Conservation (phyloP, 2,113 vertebrate species). For the Rhynchomys soricoides region DNA sequence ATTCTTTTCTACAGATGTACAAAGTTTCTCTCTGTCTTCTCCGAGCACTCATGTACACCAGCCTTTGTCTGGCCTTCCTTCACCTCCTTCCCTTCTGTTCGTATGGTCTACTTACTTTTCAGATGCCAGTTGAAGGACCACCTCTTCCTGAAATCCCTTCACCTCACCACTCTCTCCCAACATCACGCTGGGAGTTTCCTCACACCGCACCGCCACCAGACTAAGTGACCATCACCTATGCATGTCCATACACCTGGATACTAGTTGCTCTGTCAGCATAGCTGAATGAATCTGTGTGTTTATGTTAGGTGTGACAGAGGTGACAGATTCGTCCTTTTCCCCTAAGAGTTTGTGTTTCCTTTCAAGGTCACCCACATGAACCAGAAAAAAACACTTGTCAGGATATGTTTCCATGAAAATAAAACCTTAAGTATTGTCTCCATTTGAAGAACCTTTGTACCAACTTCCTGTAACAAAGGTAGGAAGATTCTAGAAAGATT, state of each 20-base stretch:
- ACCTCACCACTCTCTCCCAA: not conserved
- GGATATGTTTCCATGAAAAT: constrained; percentile 12
- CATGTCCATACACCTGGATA: not conserved
- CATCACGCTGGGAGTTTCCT: not conserved
- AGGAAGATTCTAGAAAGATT: constrained; percentile 30
- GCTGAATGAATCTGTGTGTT: not conserved
- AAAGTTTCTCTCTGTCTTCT: not conserved
- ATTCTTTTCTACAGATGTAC: not conserved
- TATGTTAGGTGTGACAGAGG: not conserved
- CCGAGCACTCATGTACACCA: not conserved
- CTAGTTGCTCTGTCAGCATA: not conserved
- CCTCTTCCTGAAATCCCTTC: constrained; percentile 37
- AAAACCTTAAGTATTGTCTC: constrained; percentile 28
- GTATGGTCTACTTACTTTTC: not conserved
- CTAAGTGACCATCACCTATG: not conserved
- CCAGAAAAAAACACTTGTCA: not conserved
- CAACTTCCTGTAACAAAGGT: not conserved
- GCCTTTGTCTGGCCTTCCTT: not conserved
- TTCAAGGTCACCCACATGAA: not conserved
- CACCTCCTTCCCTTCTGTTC: not conserved
- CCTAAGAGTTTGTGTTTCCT: not conserved
- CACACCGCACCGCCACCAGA: not conserved
- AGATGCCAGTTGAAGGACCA: not conserved
- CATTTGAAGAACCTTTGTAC: not conserved
- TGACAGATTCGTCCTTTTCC: not conserved